A percentile compares a stretch with the other conserved stretches of the same genome.
These are phyloP conservation scores for Rotaria socialis DNA, from an alignment of 2,888 invertebrate species.

Conservation along the genomic window DNA sequence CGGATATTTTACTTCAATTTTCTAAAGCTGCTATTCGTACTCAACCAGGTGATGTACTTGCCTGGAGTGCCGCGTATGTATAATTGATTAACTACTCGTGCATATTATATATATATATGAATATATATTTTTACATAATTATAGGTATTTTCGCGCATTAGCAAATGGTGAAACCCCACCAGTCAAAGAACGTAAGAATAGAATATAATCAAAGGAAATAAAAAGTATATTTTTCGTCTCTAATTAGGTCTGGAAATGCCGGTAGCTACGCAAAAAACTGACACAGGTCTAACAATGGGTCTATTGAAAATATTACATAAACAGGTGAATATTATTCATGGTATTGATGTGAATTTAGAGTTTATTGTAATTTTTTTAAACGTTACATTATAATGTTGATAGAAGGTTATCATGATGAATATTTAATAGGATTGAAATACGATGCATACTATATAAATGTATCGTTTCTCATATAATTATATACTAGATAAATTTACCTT, in stretches of 20 bases:
- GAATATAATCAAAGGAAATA: conserved; percentile 62
- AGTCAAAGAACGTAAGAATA: conserved; percentile 73
- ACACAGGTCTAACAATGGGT: conserved; percentile 74
- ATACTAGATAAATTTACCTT: too few relatives aligned
- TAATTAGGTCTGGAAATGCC: conserved; percentile 60
- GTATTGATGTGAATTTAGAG: too few relatives aligned
- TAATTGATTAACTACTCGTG: not conserved
- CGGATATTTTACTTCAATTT: conserved; percentile 76
- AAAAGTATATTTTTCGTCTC: not conserved
- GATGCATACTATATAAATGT: too few relatives aligned
- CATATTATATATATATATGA: not conserved
- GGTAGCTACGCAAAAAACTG: conserved; percentile 60
- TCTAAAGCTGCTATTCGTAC: conserved; percentile 85
- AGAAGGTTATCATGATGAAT: too few relatives aligned
- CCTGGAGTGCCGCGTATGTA: conserved; percentile 70
- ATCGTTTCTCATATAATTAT: too few relatives aligned
- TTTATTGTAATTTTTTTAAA: too few relatives aligned
- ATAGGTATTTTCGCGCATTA: conserved; percentile 69
- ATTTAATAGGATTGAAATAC: too few relatives aligned
- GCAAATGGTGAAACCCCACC: conserved; percentile 75
- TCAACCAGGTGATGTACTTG: conserved; percentile 77
- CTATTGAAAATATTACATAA: conserved; percentile 72
- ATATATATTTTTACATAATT: too few relatives aligned
- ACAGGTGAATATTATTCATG: conserved; percentile 64
- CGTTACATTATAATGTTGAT: too few relatives aligned